These are phyloP conservation scores for Crotalus helleri DNA, from an alignment of 2,113 vertebrate genomes.

Conservation along the genomic window DNA sequence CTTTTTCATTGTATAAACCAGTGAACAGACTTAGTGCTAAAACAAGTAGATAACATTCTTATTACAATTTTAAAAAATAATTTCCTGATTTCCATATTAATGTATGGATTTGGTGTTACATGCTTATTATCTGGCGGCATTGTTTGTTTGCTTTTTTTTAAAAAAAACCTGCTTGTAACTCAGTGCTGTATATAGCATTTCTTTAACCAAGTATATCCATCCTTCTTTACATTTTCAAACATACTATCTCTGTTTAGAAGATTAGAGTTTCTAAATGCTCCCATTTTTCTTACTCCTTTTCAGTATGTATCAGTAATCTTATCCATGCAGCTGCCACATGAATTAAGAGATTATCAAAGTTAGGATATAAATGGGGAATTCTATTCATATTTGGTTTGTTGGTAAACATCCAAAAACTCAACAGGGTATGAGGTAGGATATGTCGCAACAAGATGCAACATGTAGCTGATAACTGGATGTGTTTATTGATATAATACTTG, in stretches of 20 bases:
- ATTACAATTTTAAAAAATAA: not conserved
- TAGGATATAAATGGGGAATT: not conserved
- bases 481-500: not conserved
- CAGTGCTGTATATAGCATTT: not conserved
- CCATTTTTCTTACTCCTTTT: not conserved
- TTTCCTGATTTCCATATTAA: not conserved
- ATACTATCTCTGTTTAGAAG: not conserved
- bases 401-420: not conserved
- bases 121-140: not conserved
- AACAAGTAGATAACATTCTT: not conserved
- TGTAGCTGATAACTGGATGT: not conserved
- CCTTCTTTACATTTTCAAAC: not conserved
- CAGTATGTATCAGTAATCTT: not conserved
- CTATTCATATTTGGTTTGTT: not conserved
- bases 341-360: not conserved
- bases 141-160: not conserved
- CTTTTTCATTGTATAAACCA: not conserved
- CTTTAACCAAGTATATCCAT: not conserved
- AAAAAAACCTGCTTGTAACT: not conserved
- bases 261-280: not conserved
- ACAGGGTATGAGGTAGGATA: not conserved
- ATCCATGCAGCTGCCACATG: not conserved
- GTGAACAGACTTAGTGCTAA: not conserved
- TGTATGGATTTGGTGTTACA: not conserved
- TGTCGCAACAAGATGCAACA: not conserved